Conservation (phyloP, 2,113 vertebrate genomes). For the Prinia subflava region DNA sequence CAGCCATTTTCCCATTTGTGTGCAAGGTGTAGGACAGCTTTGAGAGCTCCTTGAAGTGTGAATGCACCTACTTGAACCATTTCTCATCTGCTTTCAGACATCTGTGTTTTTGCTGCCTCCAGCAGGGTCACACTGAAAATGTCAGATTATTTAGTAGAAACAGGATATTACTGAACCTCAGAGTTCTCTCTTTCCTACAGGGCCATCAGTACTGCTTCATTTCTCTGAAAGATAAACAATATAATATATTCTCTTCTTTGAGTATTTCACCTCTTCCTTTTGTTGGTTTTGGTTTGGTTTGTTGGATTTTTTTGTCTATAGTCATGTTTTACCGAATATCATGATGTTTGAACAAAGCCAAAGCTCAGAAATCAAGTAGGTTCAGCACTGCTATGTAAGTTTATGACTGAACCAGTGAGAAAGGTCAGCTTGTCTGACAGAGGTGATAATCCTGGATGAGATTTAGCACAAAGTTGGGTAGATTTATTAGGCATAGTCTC, state of each 20-base stretch:
- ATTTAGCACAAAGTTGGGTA: background rate
- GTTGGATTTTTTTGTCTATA: background rate
- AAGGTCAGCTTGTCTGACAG: background rate
- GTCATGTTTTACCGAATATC: background rate
- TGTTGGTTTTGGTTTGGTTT: background rate
- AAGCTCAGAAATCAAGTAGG: background rate
- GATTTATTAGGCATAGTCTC: background rate
- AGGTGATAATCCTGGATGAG: background rate
- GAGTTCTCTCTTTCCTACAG: background rate
- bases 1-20: background rate
- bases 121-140: background rate
- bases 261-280: background rate
- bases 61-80: background rate
- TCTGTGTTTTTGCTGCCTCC: constrained; percentile 41
- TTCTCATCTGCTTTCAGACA: constrained; percentile 5
- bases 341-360: background rate
- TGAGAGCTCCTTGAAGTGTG: background rate
- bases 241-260: background rate
- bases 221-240: background rate
- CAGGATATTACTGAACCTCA: background rate
- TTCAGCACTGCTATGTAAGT: background rate
- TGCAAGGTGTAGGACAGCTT: background rate
- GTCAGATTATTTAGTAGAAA: background rate
- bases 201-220: rapidly evolving
- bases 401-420: background rate